Evolutionary conservation across 2,113 vertebrate species (phyloP), one percentile per base, ranked within the genome.

Genomic region (Baryphthengus martii): DNA sequence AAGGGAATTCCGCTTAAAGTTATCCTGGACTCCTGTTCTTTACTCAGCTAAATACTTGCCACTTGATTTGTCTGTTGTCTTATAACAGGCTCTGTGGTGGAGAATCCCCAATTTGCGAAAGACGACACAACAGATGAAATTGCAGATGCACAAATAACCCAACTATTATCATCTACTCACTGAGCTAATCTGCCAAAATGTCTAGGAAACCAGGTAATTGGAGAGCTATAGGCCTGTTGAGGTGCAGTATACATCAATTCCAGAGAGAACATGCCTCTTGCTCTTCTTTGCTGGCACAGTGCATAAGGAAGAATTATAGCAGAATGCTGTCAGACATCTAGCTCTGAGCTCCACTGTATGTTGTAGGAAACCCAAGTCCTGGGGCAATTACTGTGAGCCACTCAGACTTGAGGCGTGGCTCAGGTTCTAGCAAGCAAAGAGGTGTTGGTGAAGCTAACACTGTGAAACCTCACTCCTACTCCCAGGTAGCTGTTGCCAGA

Each of bases 381-480:
- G 49, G 70, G n/a, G 40, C 61, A 79, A 17, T 24, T 79, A 49
- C 42, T 29, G 45, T 52, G 40, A 93, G n/a, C 3, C 6, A 23
- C 45, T 78, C 49, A 42, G 37, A 39, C 33, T 0, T 39, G 42
- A 79, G 47, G 47, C 24, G 52, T 0, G 0, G 56, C 29, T 83
- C 50, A 79, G 35, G 20, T 88, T 71, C 71, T 11, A 82, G 59
- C 29, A 59, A 49, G 63, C 28, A 11, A 40, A 80, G 49, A 68
- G 18, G 29, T 31, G 17, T 3, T 68, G 59, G 63, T 50, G 53
- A 93, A 68, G 39, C 9, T 87, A 63, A 73, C 25, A 31, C 13
- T 42, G 16, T 50, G 55, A 62, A 72, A 59, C 37, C 56, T 65
- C 73, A 59, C 2, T 5, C 49, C 17, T 42, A 59, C 18, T 55